Base-by-base conservation (phyloP, 2,113 vertebrate genomes). In the Trochalopteron elliotii region DNA sequence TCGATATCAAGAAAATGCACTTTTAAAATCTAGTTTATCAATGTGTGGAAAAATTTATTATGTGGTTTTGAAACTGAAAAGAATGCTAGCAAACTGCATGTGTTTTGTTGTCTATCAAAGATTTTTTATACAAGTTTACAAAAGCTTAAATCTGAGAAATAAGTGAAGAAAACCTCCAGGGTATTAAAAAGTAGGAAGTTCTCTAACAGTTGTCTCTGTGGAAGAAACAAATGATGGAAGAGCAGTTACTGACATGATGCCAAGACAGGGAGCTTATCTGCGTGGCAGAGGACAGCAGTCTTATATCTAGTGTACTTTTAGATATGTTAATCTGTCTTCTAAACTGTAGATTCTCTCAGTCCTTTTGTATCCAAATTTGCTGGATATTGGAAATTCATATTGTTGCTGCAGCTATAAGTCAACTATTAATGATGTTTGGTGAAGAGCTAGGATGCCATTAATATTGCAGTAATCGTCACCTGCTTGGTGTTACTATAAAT, bases 1-100 rank as follows among this genome's bases (percentile, higher is more conserved):
- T 96, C 92, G 97, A 98, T 98, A 98, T 91, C 92, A 81, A 96
- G 86, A 96, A 97, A 95, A 89, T 30, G 59, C 80, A 94, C 72
- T 92, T 96, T 94, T 93, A 97, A 88, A 96, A 96, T 95, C 68
- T 55, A 90, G 64, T 92, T 94, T 83, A 96, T 90, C 95, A 97
- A 95, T 75, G 91, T 96, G 39, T 74, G 65, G 90, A 76, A 92
- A 92, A 90, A 90, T 35, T 27, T 77, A 91, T 97, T 96, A 69
- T 69, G 59, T 89, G 45, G 77, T 95, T 94, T 91, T 67, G 52
- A 75, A 83, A 86, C 97, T 49, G 63, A 79, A 93, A 94, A 65
- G 55, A 63, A 33, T 95, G 79, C 91, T 45, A 80, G 42, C 40
- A 93, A 91, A 72, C 91, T 94, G 52, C 31, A 59, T 67, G 65